phyloP scores from a whole-genome alignment of 1,140 invertebrate species.

The Bilobella aurantiaca region DNA sequence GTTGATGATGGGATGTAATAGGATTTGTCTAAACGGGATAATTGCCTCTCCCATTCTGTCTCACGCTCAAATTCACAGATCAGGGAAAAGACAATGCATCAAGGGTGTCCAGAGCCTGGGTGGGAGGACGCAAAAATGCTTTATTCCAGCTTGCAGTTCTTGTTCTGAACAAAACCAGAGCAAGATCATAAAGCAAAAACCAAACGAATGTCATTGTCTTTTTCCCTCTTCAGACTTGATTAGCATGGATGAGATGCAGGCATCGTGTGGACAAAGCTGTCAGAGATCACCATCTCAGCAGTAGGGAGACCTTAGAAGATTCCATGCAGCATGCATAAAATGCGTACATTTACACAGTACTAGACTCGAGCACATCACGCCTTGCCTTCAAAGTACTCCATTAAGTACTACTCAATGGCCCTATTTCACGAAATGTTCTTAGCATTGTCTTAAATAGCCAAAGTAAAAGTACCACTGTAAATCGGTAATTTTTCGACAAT shows the following conservation, averaged over 20 bases:
- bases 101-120: background rate
- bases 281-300: background rate
- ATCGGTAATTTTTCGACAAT: background rate
- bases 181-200: background rate
- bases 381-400: background rate
- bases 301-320: background rate
- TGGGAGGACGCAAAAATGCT: too few relatives aligned
- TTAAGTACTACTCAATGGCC: background rate
- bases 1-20: background rate
- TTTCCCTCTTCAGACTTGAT: background rate
- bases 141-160: too few relatives aligned
- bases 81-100: background rate
- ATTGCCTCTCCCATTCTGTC: background rate
- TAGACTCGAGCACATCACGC: background rate
- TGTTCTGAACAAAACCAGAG: background rate
- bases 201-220: background rate
- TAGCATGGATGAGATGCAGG: constrained; percentile 1
- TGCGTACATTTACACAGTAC: background rate
- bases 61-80: background rate
- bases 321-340: background rate
- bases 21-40: background rate
- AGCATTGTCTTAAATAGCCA: too few relatives aligned
- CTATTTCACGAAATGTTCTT: too few relatives aligned
- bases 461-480: too few relatives aligned
- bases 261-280: background rate